Percentiles rank a stretch among this genome's conserved stretches.
phyloP scores from a whole-genome alignment of 1,140 invertebrate genomes.

The Linepithema humile region DNA sequence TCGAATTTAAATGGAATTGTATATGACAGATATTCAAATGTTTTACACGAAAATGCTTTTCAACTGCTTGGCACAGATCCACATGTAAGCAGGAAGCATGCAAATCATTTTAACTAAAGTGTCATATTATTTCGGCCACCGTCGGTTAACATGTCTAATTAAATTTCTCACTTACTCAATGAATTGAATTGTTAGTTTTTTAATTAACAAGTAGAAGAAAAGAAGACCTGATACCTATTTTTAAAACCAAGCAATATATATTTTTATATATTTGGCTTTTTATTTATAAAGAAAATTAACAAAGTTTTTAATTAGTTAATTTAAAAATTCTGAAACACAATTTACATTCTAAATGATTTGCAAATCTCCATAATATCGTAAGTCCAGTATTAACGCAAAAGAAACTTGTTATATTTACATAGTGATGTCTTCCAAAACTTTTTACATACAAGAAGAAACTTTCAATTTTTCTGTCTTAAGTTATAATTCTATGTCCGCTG shows the following conservation, averaged over 20 bases:
- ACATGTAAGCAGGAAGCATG: constrained; percentile 32
- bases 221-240: neutral
- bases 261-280: neutral
- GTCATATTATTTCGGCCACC: neutral
- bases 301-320: neutral
- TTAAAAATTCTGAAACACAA: neutral
- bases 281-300: too few species aligned
- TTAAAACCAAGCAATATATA: neutral
- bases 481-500: too few species aligned
- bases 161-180: neutral
- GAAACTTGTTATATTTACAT: neutral
- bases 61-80: constrained; percentile 32
- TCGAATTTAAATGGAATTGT: constrained; percentile 37
- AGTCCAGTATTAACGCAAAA: neutral
- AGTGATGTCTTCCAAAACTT: neutral
- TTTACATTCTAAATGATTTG: neutral
- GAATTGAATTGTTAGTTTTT: neutral
- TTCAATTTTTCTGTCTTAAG: neutral
- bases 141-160: neutral
- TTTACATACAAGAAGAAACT: neutral
- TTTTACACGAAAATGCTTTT: constrained; percentile 58
- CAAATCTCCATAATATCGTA: neutral
- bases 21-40: neutral
- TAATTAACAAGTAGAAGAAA: neutral
- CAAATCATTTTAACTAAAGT: constrained; percentile 45